Conservation (phyloP, 2,888 invertebrate species). For the Cosmia pyralina region DNA sequence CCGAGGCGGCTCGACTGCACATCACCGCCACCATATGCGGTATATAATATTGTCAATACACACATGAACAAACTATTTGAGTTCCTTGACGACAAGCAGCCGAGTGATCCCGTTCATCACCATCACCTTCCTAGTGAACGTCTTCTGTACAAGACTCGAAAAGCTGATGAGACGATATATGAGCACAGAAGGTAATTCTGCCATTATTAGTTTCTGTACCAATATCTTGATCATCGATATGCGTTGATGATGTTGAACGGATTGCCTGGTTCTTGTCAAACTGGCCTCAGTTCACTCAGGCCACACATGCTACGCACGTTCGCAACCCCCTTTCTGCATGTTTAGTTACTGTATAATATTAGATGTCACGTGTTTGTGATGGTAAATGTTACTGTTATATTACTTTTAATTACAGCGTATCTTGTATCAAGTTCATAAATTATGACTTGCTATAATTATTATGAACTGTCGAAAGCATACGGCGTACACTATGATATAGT, state of each 20-base stretch:
- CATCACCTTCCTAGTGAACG: constrained; percentile 33
- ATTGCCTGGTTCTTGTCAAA: constrained; percentile 79
- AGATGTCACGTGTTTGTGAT: constrained; percentile 87
- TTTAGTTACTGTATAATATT: constrained; percentile 82
- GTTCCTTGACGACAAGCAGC: constrained; percentile 71
- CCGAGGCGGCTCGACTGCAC: constrained; percentile 79
- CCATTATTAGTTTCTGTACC: constrained; percentile 32
- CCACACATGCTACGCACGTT: constrained; percentile 86
- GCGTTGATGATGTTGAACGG: constrained; percentile 57
- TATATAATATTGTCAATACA: constrained; percentile 81
- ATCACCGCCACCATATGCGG: constrained; percentile 82
- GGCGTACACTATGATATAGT: constrained; percentile 39
- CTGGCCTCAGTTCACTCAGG: constrained; percentile 77
- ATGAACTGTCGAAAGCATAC: constrained; percentile 49
- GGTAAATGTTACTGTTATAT: constrained; percentile 73
- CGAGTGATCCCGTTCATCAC: constrained; percentile 68
- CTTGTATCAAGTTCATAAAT: constrained; percentile 42
- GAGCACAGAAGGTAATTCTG: constrained; percentile 44
- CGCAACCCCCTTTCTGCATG: constrained; percentile 90
- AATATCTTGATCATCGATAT: constrained; percentile 27
- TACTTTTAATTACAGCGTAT: constrained; percentile 57
- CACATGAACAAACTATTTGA: constrained; percentile 70
- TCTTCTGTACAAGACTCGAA: constrained; percentile 33
- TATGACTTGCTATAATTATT: constrained; percentile 52
- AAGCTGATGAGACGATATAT: constrained; percentile 28